Base-by-base conservation (phyloP, 2,888 invertebrate species). In the Sinelater perroti region DNA sequence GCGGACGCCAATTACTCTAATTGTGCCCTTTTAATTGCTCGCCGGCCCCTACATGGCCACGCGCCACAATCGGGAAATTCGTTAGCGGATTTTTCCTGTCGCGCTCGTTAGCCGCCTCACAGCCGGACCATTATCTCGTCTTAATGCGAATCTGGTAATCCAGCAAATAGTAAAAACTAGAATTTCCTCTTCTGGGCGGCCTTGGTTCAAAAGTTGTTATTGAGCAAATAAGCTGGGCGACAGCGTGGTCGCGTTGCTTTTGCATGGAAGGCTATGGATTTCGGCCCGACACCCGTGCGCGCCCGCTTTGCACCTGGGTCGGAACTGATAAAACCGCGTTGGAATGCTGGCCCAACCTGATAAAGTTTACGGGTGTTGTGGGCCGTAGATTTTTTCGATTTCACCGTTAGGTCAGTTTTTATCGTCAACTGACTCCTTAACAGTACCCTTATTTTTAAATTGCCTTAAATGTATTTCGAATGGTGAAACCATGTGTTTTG, bases 101-200 rank as follows among this genome's bases (percentile, higher is more conserved):
- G 24, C 8, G 11, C 8, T 21, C 13, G 35, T 7, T 16, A 28
- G 18, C 26, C 28, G 28, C 7, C 38, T 40, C 24, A 17, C 26
- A 36, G 38, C 26, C n/a, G 5, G 28, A 14, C 28, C 28, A 38
- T 36, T 49, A 49, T 49, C 30, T 51, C 13, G 51, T 33, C 24
- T 45, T 33, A 36, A 45, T 45, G 46, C 38, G n/a, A 36, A 46
- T 38, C 46, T 54, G 47, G 46, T 57, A 45, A 38, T 57, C 52
- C 52, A 52, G 31, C 45, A 47, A 57, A 57, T 57, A 33, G 40
- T 21, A 54, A 59, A 58, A 59, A 59, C 49, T 59, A 36, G 59
- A 54, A 59, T 49, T 50, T 59, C 59, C 31, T 44, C 54, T 54
- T 54, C 40, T 51, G 13, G 18, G 7, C 40, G 57, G 24, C 57